Evolutionary conservation across 1,140 invertebrate species (phyloP).

Genomic region (Nixonia krombeini): DNA sequence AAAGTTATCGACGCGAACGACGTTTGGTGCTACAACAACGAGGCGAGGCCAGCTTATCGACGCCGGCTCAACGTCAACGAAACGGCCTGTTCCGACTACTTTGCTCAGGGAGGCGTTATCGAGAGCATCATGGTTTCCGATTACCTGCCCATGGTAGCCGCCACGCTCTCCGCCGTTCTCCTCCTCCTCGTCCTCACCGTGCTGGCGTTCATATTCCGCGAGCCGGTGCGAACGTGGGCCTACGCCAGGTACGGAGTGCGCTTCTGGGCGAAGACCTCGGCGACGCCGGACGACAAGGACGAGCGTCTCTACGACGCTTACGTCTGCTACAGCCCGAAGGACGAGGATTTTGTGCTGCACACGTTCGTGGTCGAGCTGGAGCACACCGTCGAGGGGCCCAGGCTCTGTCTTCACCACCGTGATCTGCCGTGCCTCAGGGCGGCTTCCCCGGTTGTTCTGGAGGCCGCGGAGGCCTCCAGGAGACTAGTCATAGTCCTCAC

Average conservation of each 20-base stretch:
- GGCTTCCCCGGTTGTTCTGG: conserved; percentile 82
- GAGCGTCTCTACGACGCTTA: conserved; percentile 94
- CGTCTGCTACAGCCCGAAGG: conserved; percentile 92
- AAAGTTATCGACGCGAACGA: conserved; percentile 84
- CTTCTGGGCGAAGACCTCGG: conserved; percentile 73
- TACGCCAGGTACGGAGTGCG: conserved; percentile 89
- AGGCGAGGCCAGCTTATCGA: conserved; percentile 79
- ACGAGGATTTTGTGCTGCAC: conserved; percentile 90
- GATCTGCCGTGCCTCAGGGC: conserved; percentile 85
- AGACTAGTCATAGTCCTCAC: conserved; percentile 86
- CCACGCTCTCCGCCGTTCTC: conserved; percentile 81
- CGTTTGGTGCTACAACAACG: conserved; percentile 85
- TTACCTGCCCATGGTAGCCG: conserved; percentile 87
- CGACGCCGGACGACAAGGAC: conserved; percentile 75
- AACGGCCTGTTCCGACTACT: conserved; percentile 87
- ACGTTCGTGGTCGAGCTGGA: conserved; percentile 89
- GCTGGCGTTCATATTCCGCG: conserved; percentile 86
- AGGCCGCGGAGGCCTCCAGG: conserved; percentile 88
- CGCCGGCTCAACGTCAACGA: conserved; percentile 85
- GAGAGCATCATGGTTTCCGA: conserved; percentile 87
- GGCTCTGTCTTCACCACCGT: conserved; percentile 89
- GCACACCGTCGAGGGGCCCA: conserved; percentile 78
- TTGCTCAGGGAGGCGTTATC: conserved; percentile 84
- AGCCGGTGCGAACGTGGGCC: conserved; percentile 87
- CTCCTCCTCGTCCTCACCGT: conserved; percentile 82